phyloP scores from a whole-genome alignment of 2,113 vertebrate species.

The Tringa solitaria region DNA sequence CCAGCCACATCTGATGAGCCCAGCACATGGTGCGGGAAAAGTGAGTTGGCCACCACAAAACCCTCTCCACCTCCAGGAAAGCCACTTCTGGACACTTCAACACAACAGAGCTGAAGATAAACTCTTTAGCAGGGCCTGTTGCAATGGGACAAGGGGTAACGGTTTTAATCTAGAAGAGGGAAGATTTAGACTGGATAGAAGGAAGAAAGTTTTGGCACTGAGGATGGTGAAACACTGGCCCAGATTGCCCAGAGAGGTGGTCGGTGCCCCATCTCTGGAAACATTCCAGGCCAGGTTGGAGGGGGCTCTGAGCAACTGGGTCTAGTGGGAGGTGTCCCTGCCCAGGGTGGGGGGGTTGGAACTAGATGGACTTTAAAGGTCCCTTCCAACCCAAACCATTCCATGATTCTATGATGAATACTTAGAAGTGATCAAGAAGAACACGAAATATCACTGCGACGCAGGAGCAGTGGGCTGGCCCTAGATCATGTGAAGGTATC shows the following conservation, averaged over 20 bases:
- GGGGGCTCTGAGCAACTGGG: background rate
- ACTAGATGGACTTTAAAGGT: background rate
- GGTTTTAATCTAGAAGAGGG: background rate
- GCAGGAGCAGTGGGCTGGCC: background rate
- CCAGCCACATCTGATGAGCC: background rate
- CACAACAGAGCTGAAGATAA: no score
- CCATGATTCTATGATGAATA: background rate
- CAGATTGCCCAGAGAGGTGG: background rate
- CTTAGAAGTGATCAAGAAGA: background rate
- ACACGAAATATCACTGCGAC: background rate
- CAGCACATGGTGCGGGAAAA: accelerated
- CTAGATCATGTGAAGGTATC: background rate
- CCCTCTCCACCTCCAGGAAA: background rate
- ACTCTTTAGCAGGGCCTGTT: background rate
- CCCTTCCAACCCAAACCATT: background rate
- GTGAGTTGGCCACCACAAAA: background rate
- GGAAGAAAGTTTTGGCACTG: accelerated
- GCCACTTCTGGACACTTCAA: background rate
- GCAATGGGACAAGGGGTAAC: accelerated
- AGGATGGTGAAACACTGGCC: background rate
- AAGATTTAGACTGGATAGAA: background rate
- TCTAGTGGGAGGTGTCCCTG: background rate
- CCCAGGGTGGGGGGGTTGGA: background rate
- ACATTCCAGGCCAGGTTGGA: background rate
- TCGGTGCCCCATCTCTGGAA: background rate